Percentiles rank a stretch among this genome's conserved stretches.
These are phyloP conservation scores for Mus spicilegus DNA, from an alignment of 2,113 vertebrate genomes.

Conservation along the genomic window DNA sequence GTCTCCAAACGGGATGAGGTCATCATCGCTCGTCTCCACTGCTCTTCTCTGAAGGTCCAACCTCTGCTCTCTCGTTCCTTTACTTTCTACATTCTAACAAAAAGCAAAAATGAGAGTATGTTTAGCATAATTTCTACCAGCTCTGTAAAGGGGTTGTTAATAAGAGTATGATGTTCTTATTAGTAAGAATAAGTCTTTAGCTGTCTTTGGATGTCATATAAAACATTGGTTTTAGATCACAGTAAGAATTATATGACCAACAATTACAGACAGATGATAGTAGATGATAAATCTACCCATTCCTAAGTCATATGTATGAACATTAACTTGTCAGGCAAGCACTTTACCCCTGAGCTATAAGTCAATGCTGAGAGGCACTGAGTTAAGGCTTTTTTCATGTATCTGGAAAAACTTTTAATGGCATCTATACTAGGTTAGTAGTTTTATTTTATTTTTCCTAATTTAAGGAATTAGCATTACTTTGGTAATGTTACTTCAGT, in stretches of 20 bases:
- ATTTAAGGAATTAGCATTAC: slow-evolving; percentile 31
- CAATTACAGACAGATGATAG: neutral
- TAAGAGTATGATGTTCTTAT: neutral
- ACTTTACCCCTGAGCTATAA: neutral
- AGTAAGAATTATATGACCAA: slow-evolving; percentile 25
- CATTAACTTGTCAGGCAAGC: neutral
- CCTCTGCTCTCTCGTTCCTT: slow-evolving; percentile 92
- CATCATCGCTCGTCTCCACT: slow-evolving; percentile 95
- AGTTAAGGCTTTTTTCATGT: neutral
- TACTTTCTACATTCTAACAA: slow-evolving; percentile 93
- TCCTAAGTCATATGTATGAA: neutral
- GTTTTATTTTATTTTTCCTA: slow-evolving; percentile 15
- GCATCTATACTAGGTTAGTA: neutral
- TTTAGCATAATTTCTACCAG: slow-evolving; percentile 7
- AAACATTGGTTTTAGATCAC: neutral
- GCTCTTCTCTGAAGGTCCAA: slow-evolving; percentile 94
- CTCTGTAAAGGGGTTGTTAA: neutral
- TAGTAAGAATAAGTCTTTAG: slow-evolving; percentile 29
- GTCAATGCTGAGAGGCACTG: slow-evolving; percentile 10
- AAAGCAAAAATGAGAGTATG: slow-evolving; percentile 42
- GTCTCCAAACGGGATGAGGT: slow-evolving; percentile 98
- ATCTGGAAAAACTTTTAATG: neutral
- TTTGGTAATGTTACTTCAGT: slow-evolving; percentile 39
- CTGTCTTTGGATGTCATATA: slow-evolving; percentile 44
- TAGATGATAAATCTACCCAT: neutral